phyloP scores from a whole-genome alignment of 2,797 vertebrate genomes.

The Spinus pinus region DNA sequence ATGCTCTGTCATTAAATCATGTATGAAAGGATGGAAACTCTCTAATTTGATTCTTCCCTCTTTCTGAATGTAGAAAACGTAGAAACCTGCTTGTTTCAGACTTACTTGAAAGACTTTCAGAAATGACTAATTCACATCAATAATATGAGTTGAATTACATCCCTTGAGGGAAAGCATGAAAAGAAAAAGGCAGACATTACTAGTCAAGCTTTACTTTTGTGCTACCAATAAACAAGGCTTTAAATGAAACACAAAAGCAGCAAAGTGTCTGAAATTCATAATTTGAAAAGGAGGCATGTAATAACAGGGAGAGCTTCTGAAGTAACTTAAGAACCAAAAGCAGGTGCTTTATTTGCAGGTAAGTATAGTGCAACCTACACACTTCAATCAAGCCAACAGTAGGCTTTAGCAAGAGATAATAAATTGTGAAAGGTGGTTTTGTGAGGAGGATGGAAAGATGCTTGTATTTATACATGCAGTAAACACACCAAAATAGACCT shows the following conservation, averaged over 20 bases:
- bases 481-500: neutral
- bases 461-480: conserved; percentile 8
- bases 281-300: conserved; percentile 4
- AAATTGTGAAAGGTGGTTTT: conserved; percentile 17
- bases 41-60: neutral
- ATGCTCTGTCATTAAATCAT: neutral
- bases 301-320: conserved; percentile 7
- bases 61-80: neutral
- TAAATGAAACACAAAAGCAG: conserved; percentile 23
- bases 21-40: neutral
- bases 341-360: conserved; percentile 49
- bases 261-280: neutral
- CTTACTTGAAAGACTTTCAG: neutral
- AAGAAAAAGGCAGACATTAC: neutral
- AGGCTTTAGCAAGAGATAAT: conserved; percentile 43
- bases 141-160: neutral
- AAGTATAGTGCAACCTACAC: conserved; percentile 57
- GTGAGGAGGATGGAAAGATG: neutral
- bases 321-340: conserved; percentile 24
- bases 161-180: neutral
- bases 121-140: neutral
- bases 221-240: neutral
- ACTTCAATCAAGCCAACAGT: conserved; percentile 52
- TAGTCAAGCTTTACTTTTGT: neutral
- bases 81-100: neutral